Evolutionary conservation across 2,797 vertebrate genomes (phyloP), one percentile per base, ranked within the genome.

Genomic region (Onychomys torridus): DNA sequence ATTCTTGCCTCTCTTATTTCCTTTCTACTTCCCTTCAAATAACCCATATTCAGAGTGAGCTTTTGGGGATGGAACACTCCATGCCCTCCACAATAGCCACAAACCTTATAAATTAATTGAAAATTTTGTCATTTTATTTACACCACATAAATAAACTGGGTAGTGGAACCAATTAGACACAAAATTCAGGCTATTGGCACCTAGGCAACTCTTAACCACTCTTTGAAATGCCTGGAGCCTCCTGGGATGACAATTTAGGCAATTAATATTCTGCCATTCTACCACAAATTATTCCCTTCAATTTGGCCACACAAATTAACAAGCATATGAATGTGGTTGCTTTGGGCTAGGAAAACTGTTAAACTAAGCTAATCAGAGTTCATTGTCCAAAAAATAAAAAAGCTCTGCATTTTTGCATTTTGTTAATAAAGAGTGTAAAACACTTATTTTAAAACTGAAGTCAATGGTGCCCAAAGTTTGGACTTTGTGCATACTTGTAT

Each of bases 181-280:
- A 88, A 89, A 93, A 55, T 23, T 79, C 11, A 55, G 32, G 40
- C 34, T 86, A 32, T 46, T 2, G 23, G 49, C 57, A 49, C 40
- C 5, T n/a, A 77, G 27, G 67, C 27, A 69, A 57, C 27, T 90
- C 23, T 67, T 73, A 76, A 71, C 34, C 16, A 49, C 17, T 67
- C 85, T 43, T 91, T 29, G 29, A 79, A 94, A 65, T 73, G 14
- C 43, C 29, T 89, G 6, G 2, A 0, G 11, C 27, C 29, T 88
- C 27, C 29, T 76, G 76, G 4, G 55, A 84, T n/a, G 29, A 23
- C 19, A 32, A 55, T 67, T 93, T 37, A 43, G 4, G 13, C 82
- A 96, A 94, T 94, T 92, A 78, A 95, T 37, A 83, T 95, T 86
- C 92, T 29, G 46, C 29, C 14, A n/a, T 73, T 90, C 69, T 69